A percentile compares a stretch with the other conserved stretches of the same genome.
Evolutionary conservation across 1,140 invertebrate species (phyloP).

Genomic region (Hycleus cichorii): DNA sequence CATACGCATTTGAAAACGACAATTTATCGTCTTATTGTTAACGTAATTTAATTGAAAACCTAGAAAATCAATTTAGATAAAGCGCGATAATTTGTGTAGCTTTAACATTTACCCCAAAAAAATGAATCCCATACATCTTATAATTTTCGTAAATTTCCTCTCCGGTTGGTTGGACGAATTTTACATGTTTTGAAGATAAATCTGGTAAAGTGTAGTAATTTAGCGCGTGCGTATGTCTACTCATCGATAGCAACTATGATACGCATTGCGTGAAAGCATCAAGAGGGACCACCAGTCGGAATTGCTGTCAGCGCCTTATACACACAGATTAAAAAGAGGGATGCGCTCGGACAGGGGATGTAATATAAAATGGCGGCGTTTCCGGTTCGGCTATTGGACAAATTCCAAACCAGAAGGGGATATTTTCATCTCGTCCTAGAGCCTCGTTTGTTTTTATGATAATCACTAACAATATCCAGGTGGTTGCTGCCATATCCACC

Average conservation of each 20-base stretch:
- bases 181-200: constrained; percentile 3
- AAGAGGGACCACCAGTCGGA: constrained; percentile 13
- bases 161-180: too few relatives aligned
- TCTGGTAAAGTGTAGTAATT: constrained; percentile 15
- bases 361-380: constrained; percentile 12
- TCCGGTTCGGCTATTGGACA: constrained; percentile 12
- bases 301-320: constrained; percentile 17
- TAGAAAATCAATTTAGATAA: too few relatives aligned
- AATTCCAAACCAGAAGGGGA: background rate
- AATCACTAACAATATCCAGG: background rate
- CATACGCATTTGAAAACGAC: too few relatives aligned
- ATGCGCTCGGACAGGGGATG: constrained; percentile 9
- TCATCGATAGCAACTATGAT: constrained; percentile 16
- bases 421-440: background rate
- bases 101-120: background rate
- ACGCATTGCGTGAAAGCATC: constrained; percentile 17
- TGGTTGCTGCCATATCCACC: background rate
- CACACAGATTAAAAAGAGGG: constrained; percentile 15
- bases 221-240: constrained; percentile 13
- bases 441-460: constrained; percentile 14
- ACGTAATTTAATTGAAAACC: too few relatives aligned
- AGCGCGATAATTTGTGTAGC: background rate
- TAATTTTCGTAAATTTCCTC: background rate
- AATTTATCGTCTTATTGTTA: too few relatives aligned
- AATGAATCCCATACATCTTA: background rate